phyloP scores from a whole-genome alignment of 2,888 invertebrate genomes.

The Serrognathus titanus region DNA sequence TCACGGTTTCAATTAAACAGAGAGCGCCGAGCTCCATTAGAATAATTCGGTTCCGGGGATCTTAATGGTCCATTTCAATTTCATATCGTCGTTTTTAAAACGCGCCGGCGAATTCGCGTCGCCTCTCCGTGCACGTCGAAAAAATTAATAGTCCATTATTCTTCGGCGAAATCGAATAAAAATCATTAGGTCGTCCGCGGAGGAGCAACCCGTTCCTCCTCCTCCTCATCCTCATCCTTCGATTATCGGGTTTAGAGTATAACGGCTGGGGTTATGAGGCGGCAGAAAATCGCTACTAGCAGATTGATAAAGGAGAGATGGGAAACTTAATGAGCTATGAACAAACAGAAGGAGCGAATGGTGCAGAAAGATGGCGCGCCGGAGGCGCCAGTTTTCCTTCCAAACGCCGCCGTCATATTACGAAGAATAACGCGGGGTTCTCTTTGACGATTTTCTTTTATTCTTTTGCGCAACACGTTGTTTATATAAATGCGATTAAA shows the following conservation, averaged over 20 bases:
- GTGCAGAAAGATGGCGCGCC: constrained; percentile 38
- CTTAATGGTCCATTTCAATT: constrained; percentile 27
- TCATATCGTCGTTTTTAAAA: constrained; percentile 19
- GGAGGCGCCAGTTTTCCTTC: constrained; percentile 11
- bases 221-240: constrained; percentile 16
- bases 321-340: constrained; percentile 47
- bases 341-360: constrained; percentile 45
- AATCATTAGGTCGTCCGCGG: constrained; percentile 27
- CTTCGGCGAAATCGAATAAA: constrained; percentile 33
- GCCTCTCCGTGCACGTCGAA: constrained; percentile 10
- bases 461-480: too few species aligned
- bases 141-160: constrained; percentile 33
- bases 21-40: constrained; percentile 31
- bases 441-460: too few species aligned
- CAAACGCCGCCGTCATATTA: too few species aligned
- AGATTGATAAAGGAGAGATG: constrained; percentile 47
- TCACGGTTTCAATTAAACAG: constrained; percentile 36
- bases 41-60: constrained; percentile 29
- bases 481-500: neutral
- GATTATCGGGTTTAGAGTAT: constrained; percentile 38
- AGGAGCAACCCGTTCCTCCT: constrained; percentile 5
- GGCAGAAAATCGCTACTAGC: constrained; percentile 43
- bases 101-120: neutral
- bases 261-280: constrained; percentile 38
- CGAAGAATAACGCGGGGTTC: too few species aligned